These are phyloP conservation scores for Corythaeola cristata DNA, from an alignment of 2,113 vertebrate species.

Conservation along the genomic window DNA sequence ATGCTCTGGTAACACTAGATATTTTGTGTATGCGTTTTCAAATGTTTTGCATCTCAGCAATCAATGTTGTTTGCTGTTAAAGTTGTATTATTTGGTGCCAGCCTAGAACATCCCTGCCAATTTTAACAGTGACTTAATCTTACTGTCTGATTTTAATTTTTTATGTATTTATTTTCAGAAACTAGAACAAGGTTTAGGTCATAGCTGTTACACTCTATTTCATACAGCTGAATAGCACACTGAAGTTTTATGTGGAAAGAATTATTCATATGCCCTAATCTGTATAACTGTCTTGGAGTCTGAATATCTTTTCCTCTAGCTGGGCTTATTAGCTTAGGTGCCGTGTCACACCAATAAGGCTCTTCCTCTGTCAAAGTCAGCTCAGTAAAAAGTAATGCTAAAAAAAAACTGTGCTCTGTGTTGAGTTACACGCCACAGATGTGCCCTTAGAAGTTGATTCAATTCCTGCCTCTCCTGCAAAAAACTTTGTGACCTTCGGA, in stretches of 20 bases:
- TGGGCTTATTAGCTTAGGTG: not conserved
- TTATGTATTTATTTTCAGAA: not conserved
- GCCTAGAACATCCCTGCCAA: not conserved
- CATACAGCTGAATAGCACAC: not conserved
- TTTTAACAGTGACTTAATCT: not conserved
- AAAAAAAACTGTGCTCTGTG: not conserved
- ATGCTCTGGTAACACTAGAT: not conserved
- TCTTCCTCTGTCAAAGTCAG: not conserved
- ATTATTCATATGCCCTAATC: not conserved
- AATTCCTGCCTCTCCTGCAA: not conserved
- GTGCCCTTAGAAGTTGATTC: not conserved
- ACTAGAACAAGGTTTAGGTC: not conserved
- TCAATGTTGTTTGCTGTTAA: not conserved
- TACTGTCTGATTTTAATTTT: not conserved
- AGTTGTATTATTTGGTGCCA: not conserved
- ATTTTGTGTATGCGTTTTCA: not conserved
- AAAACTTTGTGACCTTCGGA: not conserved
- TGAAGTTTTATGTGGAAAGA: not conserved
- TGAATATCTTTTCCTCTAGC: not conserved
- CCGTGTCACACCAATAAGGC: not conserved
- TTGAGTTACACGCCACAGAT: not conserved
- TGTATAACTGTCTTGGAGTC: not conserved
- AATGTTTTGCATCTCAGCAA: not conserved
- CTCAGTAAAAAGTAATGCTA: not conserved
- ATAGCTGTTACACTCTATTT: not conserved